Conservation (phyloP, 2,113 vertebrate genomes). For the Megaceryle maxima region DNA sequence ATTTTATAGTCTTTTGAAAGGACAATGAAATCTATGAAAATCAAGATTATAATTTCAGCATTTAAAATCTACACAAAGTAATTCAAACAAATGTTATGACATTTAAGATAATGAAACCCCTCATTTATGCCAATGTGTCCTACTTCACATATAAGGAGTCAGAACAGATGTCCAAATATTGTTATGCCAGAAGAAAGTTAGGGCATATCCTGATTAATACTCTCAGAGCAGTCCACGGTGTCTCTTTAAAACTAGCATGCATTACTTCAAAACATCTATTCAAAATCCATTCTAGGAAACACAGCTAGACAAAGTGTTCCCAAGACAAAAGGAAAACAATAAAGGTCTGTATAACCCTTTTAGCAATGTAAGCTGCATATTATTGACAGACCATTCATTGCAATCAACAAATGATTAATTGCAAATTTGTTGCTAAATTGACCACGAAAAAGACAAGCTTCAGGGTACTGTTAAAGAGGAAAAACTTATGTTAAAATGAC, state of each 20-base stretch:
- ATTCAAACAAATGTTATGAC: slow-evolving; percentile 86
- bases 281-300: slow-evolving; percentile 76
- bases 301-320: slow-evolving; percentile 74
- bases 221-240: slow-evolving; percentile 63
- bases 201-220: slow-evolving; percentile 78
- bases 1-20: slow-evolving; percentile 68
- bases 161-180: slow-evolving; percentile 83
- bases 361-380: slow-evolving; percentile 70
- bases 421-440: slow-evolving; percentile 79
- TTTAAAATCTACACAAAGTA: slow-evolving; percentile 78
- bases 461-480: slow-evolving; percentile 66
- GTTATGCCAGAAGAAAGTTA: slow-evolving; percentile 80
- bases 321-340: slow-evolving; percentile 74
- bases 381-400: slow-evolving; percentile 76
- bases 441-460: slow-evolving; percentile 65
- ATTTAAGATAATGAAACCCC: slow-evolving; percentile 84
- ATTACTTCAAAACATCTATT: slow-evolving; percentile 74
- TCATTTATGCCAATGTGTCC: slow-evolving; percentile 77
- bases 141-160: slow-evolving; percentile 77
- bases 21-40: slow-evolving; percentile 75
- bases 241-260: slow-evolving; percentile 77
- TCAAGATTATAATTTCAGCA: slow-evolving; percentile 76
- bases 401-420: slow-evolving; percentile 79
- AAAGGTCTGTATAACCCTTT: slow-evolving; percentile 73
- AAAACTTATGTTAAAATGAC: slow-evolving; percentile 75